Evolutionary conservation across 2,113 vertebrate species (phyloP).

Genomic region (Vulpes lagopus): DNA sequence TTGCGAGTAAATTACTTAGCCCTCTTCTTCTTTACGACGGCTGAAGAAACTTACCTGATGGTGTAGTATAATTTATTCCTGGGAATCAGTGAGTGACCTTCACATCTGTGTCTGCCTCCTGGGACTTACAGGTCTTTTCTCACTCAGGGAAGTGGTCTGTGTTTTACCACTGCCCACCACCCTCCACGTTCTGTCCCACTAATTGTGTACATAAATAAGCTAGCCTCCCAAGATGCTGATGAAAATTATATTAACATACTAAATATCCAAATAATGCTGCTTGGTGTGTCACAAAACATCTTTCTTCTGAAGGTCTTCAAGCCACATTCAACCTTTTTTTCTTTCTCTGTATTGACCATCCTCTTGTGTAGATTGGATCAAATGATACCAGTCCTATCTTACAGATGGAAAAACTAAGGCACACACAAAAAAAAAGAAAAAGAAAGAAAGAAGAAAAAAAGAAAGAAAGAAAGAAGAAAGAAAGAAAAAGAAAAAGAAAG

Average conservation of each 20-base stretch:
- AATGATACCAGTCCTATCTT: conserved; percentile 37
- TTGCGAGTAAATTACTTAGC: conserved; percentile 84
- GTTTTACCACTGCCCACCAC: conserved; percentile 72
- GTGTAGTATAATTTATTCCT: conserved; percentile 86
- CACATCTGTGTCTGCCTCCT: conserved; percentile 79
- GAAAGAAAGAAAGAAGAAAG: background rate
- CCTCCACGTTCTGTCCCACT: conserved; percentile 44
- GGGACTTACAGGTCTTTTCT: conserved; percentile 79
- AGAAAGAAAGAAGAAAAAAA: background rate
- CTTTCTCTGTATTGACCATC: background rate
- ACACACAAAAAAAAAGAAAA: background rate
- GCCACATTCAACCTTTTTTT: background rate
- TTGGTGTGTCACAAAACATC: conserved; percentile 48
- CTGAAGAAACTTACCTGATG: conserved; percentile 87
- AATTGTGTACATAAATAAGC: conserved; percentile 68
- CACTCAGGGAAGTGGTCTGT: conserved; percentile 68
- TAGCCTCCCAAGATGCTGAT: conserved; percentile 36
- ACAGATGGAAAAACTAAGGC: conserved; percentile 58
- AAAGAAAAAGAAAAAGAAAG: too few species aligned
- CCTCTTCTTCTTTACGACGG: conserved; percentile 83
- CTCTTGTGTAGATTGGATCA: background rate
- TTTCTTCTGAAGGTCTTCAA: conserved; percentile 60
- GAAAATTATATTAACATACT: conserved; percentile 70
- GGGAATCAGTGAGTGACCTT: conserved; percentile 86
- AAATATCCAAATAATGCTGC: conserved; percentile 73